Evolutionary conservation across 2,888 invertebrate genomes (phyloP).

Genomic region (Schizotus pectinicornis): DNA sequence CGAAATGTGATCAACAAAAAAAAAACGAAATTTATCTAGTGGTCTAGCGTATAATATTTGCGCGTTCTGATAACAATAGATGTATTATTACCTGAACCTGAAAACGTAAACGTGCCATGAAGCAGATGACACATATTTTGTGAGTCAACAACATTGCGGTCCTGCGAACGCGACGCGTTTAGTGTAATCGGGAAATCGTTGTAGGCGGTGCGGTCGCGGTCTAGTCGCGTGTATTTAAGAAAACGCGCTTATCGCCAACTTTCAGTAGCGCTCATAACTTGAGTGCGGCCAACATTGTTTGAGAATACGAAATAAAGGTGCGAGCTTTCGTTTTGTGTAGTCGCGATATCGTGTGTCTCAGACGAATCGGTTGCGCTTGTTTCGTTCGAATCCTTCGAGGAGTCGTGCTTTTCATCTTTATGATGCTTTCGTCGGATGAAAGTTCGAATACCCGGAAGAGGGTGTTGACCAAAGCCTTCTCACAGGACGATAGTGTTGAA

Average conservation of each 20-base stretch:
- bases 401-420: conserved; percentile 16
- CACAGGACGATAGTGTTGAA: conserved; percentile 45
- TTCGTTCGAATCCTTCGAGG: conserved; percentile 1
- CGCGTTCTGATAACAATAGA: conserved; percentile 12
- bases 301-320: neutral
- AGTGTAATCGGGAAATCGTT: conserved; percentile 30
- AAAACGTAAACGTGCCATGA: no score
- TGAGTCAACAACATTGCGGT: conserved; percentile 27
- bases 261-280: conserved; percentile 12
- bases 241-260: conserved; percentile 23
- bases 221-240: conserved; percentile 32
- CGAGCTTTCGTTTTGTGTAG: conserved; percentile 9
- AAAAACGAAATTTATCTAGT: conserved; percentile 10
- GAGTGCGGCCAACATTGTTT: neutral
- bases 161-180: conserved; percentile 6
- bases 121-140: conserved; percentile 22
- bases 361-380: neutral
- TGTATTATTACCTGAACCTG: conserved; percentile 2
- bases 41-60: conserved; percentile 12
- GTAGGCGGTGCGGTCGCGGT: conserved; percentile 22
- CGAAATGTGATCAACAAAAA: conserved; percentile 9
- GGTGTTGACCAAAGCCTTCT: conserved; percentile 46
- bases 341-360: neutral
- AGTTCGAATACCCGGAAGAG: conserved; percentile 43
- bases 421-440: conserved; percentile 50